A percentile compares a stretch with the other conserved stretches of the same genome.
phyloP scores from a whole-genome alignment of 1,140 invertebrate genomes.

The Planococcus citri region DNA sequence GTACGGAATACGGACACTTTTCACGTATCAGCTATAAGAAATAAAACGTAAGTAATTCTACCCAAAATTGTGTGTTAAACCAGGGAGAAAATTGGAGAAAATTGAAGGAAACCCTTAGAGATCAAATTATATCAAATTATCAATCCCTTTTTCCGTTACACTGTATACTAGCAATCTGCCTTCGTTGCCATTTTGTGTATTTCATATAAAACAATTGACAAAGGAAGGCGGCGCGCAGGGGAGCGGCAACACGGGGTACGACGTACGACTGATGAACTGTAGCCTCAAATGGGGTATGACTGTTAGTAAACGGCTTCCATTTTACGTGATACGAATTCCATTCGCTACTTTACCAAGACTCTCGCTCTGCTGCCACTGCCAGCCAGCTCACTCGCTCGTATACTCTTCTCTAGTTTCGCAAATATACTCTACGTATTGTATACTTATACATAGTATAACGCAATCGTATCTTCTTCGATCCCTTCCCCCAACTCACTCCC shows the following conservation, averaged over 20 bases:
- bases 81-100: slow-evolving; percentile 20
- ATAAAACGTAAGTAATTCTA: slow-evolving; percentile 20
- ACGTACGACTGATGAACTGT: slow-evolving; percentile 18
- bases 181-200: slow-evolving; percentile 19
- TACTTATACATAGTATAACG: neutral
- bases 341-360: neutral
- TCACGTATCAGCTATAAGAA: slow-evolving; percentile 19
- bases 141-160: slow-evolving; percentile 20
- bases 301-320: slow-evolving; percentile 17
- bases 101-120: slow-evolving; percentile 20
- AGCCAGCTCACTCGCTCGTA: no score
- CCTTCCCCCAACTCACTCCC: neutral
- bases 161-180: slow-evolving; percentile 15
- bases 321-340: slow-evolving; percentile 16
- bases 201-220: slow-evolving; percentile 13
- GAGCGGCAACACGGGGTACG: neutral
- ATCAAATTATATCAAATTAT: slow-evolving; percentile 21
- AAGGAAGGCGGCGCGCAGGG: neutral
- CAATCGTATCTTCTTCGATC: neutral
- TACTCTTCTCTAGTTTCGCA: no score
- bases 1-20: slow-evolving; percentile 13
- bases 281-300: slow-evolving; percentile 19
- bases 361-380: no score
- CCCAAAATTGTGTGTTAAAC: slow-evolving; percentile 20
- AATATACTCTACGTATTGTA: neutral